Base-by-base conservation (phyloP, 2,888 invertebrate genomes). In the Philaethria dido region DNA sequence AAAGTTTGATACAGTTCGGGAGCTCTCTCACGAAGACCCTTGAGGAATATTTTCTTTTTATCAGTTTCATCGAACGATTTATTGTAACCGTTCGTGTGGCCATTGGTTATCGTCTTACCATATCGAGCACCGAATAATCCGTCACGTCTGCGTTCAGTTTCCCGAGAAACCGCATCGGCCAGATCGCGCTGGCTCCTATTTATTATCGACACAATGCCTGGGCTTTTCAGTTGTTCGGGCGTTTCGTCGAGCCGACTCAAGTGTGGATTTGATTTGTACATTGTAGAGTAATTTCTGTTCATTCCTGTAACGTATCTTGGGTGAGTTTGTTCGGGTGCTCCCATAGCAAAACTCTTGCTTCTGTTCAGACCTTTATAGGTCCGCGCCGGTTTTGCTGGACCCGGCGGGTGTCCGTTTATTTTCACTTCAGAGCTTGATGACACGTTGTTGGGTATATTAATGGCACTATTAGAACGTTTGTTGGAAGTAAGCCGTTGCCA, bases 321-420 rank as follows among this genome's bases (percentile, higher is more conserved):
- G 61, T 92, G 92, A 18, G 92, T 89, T 48, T 83, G 86, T 86
- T 93, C 93, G 69, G 93, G 92, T 72, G 95, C 95, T 78, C 97
- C 96, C 75, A 96, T 95, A 93, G 96, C 97, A 90, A 97, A 96
- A 84, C 97, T 97, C 87, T 97, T 96, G 87, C 97, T 97, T 69
- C 97, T 93, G 69, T 95, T 95, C 48, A 97, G 89, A 22, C 96
- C 95, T 80, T 95, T 95, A 87, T 96, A 96, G 48, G 96, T 95
- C 75, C 97, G 93, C 39, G 96, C 96, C 9, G 97, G 97, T 81
- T 97, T 97, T 0, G 95, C 95, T 0, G 96, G 96, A 6, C 95
- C 95, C 39, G 94, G 87, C 54, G 92, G 89, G 70, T 89, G 88
- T 20, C 90, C 89, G 86, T 90, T 91, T 69, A 88, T 78, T 79